Conservation (phyloP, 2,888 invertebrate genomes). For the Linnaemya vulpina region DNA sequence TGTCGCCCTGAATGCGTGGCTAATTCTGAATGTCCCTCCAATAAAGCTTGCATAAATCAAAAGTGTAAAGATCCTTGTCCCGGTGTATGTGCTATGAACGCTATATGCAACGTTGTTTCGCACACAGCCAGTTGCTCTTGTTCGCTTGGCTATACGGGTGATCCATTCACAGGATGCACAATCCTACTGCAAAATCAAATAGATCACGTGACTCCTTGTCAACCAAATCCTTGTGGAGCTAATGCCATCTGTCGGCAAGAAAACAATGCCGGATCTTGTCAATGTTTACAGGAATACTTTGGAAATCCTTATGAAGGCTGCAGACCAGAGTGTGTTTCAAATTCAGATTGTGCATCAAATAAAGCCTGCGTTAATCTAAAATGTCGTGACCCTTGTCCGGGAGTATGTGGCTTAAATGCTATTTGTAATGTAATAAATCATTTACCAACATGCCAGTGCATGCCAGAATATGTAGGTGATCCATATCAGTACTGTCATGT, state of each 20-base stretch:
- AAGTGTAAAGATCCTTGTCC: constrained; percentile 89
- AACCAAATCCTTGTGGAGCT: constrained; percentile 87
- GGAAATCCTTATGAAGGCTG: constrained; percentile 89
- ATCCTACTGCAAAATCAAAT: constrained; percentile 74
- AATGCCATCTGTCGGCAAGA: constrained; percentile 88
- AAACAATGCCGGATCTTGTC: constrained; percentile 87
- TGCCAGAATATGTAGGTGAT: constrained; percentile 89
- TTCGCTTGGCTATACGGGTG: constrained; percentile 86
- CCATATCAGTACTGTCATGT: constrained; percentile 87
- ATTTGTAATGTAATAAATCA: constrained; percentile 89
- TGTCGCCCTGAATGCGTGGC: constrained; percentile 89
- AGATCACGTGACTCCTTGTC: constrained; percentile 84
- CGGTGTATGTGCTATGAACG: constrained; percentile 86
- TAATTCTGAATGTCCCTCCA: constrained; percentile 87
- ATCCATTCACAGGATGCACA: constrained; percentile 86
- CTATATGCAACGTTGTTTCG: constrained; percentile 85
- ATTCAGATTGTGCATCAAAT: constrained; percentile 89
- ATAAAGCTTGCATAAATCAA: constrained; percentile 88
- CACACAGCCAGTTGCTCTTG: constrained; percentile 86
- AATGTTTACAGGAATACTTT: constrained; percentile 86
- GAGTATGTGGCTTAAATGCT: constrained; percentile 89
- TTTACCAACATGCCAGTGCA: constrained; percentile 88
- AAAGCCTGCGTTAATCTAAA: constrained; percentile 89
- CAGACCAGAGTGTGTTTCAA: constrained; percentile 90
- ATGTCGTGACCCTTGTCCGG: constrained; percentile 91